Evolutionary conservation across 2,888 invertebrate genomes (phyloP), one percentile per base, ranked within the genome.

Genomic region (Cryptus armator): DNA sequence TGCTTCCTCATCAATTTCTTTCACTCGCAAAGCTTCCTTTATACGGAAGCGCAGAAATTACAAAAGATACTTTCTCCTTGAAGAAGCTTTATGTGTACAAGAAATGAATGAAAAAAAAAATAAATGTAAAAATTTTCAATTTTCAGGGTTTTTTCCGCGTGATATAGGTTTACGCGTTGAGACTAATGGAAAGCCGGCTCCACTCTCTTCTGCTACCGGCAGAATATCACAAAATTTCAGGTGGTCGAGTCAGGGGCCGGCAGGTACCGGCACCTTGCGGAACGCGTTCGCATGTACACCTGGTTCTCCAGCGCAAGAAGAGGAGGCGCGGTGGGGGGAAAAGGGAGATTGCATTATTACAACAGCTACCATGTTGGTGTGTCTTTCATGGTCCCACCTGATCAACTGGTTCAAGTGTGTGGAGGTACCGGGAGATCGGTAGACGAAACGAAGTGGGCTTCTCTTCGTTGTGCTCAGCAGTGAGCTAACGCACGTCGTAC

Each of bases 401-500:
- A 79, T 85, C 70, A 37, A 64, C 66, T 43, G 44, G 29, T 62
- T 51, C 24, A 51, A 43, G 46, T 56, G 29, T 53, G 64, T 46
- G 14, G 14, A 46, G 48, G 29, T 29, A 44, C 19, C 19, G 53
- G 44, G 29, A 56, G 79, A 79, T 48, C 71, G 53, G 62, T 29
- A 82, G 62, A 59, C 64, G 24, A 70, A 37, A 79, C n/a, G 29
- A 29, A 51, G 83, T 76, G 76, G 89, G 79, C 86, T 85, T 83
- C 84, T 86, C 86, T 83, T 71, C 87, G 86, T 32, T 86, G 82
- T 86, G 46, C 44, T 68, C 89, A 85, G 88, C 89, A 92, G 91
- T 91, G 91, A 91, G 90, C 90, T 90, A 88, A 91, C 89, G 91
- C 89, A 90, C 89, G 89, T 90, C 89, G 90, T 88, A 89, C 87